Base-by-base conservation (phyloP, 2,888 invertebrate species). In the Trilocha varians region DNA sequence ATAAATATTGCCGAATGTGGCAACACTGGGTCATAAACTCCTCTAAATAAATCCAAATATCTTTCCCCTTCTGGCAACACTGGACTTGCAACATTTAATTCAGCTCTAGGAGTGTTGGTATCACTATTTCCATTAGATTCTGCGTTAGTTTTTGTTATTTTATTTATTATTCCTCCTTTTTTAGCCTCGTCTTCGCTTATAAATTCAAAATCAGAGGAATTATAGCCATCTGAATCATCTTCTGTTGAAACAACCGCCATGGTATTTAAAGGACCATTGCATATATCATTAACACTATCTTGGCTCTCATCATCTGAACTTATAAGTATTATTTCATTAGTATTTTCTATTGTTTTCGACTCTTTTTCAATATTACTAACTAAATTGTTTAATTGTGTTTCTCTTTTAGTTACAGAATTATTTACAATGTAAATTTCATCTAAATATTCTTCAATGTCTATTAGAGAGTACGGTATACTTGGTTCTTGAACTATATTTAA, bases 191-290 rank as follows among this genome's bases (percentile, higher is more conserved):
- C 49, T 61, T 82, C 80, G 1, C 63, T 61, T 34, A 80, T 80
- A 41, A 79, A 77, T 56, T 82, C 80, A 41, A 82, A 83, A 60
- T 82, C 78, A 4, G 78, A 74, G 1, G 80, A 79, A 45, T 71
- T 53, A 38, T 78, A 79, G 2, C 69, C 71, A 17, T 53, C 48
- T 1, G 47, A 47, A 34, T 53, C 48, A 4, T 52, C 45, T 39
- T 48, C 48, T 13, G 42, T 38, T 36, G n/a, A 3, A n/a, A 38
- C 4, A 9, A 25, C 11, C 6, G 25, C 2, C 6, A 25, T 25
- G 8, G 18, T 18, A 8, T 18, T 18, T 18, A 18, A 18, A 2
- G 6, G 8, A 11, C n/a, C n/a, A n/a, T 34, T 32, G 16, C 33
- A 16, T 25, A 2, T n/a, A 25, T 48, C 34, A 32, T 38, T 13